Conservation (phyloP, 2,888 invertebrate genomes). For the Pimpla rufipes region DNA sequence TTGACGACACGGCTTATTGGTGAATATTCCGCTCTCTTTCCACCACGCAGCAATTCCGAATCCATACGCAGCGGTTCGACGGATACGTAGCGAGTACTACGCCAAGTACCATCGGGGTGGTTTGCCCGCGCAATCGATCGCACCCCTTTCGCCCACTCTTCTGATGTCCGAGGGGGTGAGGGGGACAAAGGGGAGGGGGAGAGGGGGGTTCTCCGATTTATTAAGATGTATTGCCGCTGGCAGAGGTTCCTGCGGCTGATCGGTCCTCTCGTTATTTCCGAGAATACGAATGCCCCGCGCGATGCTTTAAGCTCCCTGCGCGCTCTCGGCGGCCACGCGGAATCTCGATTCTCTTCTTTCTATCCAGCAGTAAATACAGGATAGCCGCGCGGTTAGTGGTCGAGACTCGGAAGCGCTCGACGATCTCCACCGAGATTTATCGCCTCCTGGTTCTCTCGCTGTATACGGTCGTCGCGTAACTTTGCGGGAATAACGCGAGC, state of each 20-base stretch:
- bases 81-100: neutral
- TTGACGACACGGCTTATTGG: neutral
- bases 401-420: slow-evolving; percentile 72
- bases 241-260: slow-evolving; percentile 66
- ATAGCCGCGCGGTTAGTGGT: slow-evolving; percentile 70
- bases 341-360: slow-evolving; percentile 72
- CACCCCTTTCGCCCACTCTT: slow-evolving; percentile 23
- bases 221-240: slow-evolving; percentile 67
- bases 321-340: slow-evolving; percentile 26
- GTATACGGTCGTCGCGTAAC: slow-evolving; percentile 48
- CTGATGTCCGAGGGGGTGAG: slow-evolving; percentile 31
- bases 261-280: slow-evolving; percentile 66
- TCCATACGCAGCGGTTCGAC: neutral
- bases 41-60: neutral
- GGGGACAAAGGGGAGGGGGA: slow-evolving; percentile 18
- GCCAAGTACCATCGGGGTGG: neutral
- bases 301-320: slow-evolving; percentile 58
- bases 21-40: neutral
- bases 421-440: slow-evolving; percentile 75
- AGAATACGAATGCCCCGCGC: slow-evolving; percentile 63
- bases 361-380: slow-evolving; percentile 77
- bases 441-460: slow-evolving; percentile 44
- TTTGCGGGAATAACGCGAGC: slow-evolving; percentile 31
- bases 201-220: slow-evolving; percentile 65
- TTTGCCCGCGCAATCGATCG: slow-evolving; percentile 39